Evolutionary conservation across 2,113 vertebrate species (phyloP).

Genomic region (Gorsachius goisagi): DNA sequence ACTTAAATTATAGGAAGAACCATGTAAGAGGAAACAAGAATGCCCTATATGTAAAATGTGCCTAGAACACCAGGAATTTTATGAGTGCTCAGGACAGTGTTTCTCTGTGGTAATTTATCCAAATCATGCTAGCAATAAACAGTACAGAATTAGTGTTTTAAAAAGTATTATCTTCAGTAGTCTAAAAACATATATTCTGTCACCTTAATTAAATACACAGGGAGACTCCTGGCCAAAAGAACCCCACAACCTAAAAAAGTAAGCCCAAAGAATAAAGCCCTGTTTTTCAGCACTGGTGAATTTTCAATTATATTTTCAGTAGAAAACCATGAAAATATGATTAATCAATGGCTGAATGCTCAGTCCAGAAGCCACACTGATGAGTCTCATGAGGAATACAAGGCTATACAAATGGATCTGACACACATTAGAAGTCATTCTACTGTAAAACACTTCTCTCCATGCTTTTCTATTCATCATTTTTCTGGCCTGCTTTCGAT

Average conservation of each 20-base stretch:
- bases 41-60: background rate
- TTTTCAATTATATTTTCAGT: background rate
- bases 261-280: background rate
- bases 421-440: background rate
- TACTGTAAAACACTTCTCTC: background rate
- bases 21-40: background rate
- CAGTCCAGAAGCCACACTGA: background rate
- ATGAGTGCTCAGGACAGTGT: background rate
- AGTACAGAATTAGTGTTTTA: background rate
- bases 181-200: background rate
- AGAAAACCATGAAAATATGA: background rate
- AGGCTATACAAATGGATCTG: background rate
- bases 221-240: background rate
- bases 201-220: background rate
- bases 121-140: background rate
- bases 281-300: background rate
- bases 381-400: background rate
- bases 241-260: accelerated
- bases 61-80: background rate
- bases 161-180: background rate
- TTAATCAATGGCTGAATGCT: background rate
- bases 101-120: background rate
- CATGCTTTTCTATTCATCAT: background rate
- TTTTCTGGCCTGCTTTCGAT: background rate
- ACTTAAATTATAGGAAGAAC: background rate